Evolutionary conservation across 2,113 vertebrate species (phyloP).

Genomic region (Syngnathus floridae): DNA sequence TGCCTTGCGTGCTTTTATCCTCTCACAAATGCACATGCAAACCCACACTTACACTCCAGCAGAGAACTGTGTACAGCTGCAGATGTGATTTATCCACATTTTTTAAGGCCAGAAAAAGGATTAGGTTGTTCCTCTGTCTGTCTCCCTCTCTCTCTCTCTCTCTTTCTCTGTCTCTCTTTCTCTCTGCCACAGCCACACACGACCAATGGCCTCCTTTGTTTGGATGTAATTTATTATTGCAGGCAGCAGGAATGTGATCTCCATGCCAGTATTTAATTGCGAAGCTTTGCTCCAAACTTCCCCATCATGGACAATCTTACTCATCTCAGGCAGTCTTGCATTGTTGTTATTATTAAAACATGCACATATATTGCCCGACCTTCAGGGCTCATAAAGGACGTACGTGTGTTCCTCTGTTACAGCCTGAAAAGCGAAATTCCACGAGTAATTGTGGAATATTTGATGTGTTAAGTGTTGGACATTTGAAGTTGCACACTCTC

Average conservation of each 20-base stretch:
- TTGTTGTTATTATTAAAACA: slow-evolving; percentile 41
- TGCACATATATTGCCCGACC: slow-evolving; percentile 22
- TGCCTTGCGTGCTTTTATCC: slow-evolving; percentile 16
- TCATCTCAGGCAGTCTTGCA: slow-evolving; percentile 33
- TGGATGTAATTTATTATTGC: slow-evolving; percentile 71
- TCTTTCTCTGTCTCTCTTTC: slow-evolving; percentile 9
- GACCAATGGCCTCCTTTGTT: slow-evolving; percentile 73
- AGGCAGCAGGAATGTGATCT: slow-evolving; percentile 69
- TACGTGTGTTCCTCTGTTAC: neutral
- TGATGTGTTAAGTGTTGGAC: neutral
- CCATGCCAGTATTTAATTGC: slow-evolving; percentile 73
- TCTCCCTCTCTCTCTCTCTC: neutral
- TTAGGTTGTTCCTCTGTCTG: slow-evolving; percentile 47
- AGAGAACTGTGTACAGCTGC: slow-evolving; percentile 69
- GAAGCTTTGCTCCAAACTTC: slow-evolving; percentile 66
- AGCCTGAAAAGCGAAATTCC: neutral
- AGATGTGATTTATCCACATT: slow-evolving; percentile 70
- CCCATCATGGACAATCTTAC: slow-evolving; percentile 60
- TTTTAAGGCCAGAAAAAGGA: slow-evolving; percentile 55
- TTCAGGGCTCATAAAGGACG: slow-evolving; percentile 9
- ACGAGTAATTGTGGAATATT: too few relatives aligned
- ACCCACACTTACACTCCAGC: slow-evolving; percentile 44
- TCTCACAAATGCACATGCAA: slow-evolving; percentile 27
- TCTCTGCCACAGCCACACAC: slow-evolving; percentile 58
- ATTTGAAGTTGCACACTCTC: neutral